phyloP scores from a whole-genome alignment of 2,797 vertebrate species.

The Geotrypetes seraphini region DNA sequence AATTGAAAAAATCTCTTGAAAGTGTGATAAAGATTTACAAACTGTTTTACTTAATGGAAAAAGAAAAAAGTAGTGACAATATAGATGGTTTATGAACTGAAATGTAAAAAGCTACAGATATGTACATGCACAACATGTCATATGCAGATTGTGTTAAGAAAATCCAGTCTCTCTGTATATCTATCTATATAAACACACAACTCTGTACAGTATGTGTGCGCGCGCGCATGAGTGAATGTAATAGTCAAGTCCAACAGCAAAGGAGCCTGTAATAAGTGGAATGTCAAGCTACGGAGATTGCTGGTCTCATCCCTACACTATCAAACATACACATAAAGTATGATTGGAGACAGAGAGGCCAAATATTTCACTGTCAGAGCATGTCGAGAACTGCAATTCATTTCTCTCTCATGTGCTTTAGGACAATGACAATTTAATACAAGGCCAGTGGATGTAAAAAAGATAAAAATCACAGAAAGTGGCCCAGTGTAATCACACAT shows the following conservation, averaged over 20 bases:
- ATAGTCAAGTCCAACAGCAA: slow-evolving; percentile 17
- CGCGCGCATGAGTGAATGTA: no score
- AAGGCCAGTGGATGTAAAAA: slow-evolving; percentile 62
- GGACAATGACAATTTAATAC: slow-evolving; percentile 85
- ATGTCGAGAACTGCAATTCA: slow-evolving; percentile 69
- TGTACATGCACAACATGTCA: neutral
- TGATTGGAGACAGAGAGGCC: slow-evolving; percentile 76
- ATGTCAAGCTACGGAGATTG: slow-evolving; percentile 37
- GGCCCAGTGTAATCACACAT: slow-evolving; percentile 53
- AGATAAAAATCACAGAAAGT: slow-evolving; percentile 58
- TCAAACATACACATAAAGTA: slow-evolving; percentile 74
- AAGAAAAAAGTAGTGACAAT: no score
- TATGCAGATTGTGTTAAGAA: neutral
- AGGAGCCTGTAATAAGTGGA: slow-evolving; percentile 37
- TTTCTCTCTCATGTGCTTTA: slow-evolving; percentile 70
- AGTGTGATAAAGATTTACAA: no score
- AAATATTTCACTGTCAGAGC: slow-evolving; percentile 96
- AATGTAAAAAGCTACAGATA: neutral
- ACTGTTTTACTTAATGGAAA: no score
- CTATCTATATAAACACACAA: neutral
- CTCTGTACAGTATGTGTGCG: no score
- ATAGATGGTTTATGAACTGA: slow-evolving; percentile 2
- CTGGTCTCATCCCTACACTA: slow-evolving; percentile 57
- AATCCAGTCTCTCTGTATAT: no score
- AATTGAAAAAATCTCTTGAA: no score